These are phyloP conservation scores for Drosophila bocki DNA, from an alignment of 1,140 invertebrate genomes.

Conservation along the genomic window DNA sequence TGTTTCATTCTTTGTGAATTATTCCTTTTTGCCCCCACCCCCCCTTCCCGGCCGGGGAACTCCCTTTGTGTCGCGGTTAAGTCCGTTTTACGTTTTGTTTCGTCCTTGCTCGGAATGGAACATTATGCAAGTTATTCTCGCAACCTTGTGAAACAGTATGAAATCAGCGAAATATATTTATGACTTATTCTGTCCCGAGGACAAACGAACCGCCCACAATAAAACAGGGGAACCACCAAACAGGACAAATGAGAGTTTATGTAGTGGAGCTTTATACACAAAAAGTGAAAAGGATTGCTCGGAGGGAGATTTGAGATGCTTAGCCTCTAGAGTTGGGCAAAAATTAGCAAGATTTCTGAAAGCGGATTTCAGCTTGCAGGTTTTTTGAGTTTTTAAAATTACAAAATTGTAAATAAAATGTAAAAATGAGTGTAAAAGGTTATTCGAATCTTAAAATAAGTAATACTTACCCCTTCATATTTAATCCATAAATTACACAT, in stretches of 20 bases:
- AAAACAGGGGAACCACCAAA: slow-evolving; percentile 2
- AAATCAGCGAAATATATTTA: slow-evolving; percentile 72
- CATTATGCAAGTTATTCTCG: slow-evolving; percentile 59
- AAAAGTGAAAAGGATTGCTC: not conserved
- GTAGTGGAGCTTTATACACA: slow-evolving; percentile 2
- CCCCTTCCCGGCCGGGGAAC: not conserved
- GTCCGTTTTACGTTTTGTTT: slow-evolving; percentile 41
- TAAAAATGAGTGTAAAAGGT: not conserved
- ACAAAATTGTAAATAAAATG: not conserved
- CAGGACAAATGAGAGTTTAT: slow-evolving; percentile 26
- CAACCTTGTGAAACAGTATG: slow-evolving; percentile 62
- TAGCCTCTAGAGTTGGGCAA: not conserved
- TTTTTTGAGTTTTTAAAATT: not conserved
- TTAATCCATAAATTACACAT: not conserved
- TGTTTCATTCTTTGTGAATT: slow-evolving; percentile 47
- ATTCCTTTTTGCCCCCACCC: slow-evolving; percentile 15
- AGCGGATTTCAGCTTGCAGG: not conserved
- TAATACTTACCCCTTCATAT: not conserved
- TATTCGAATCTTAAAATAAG: not conserved
- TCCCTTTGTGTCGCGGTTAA: slow-evolving; percentile 42
- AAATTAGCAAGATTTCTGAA: not conserved
- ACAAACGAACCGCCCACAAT: slow-evolving; percentile 19
- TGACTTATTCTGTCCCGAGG: slow-evolving; percentile 65
- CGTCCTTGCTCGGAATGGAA: slow-evolving; percentile 9
- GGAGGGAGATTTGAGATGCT: slow-evolving; percentile 2